Conservation (phyloP, 1,140 invertebrate genomes). For the Zaprionus ornatus region DNA sequence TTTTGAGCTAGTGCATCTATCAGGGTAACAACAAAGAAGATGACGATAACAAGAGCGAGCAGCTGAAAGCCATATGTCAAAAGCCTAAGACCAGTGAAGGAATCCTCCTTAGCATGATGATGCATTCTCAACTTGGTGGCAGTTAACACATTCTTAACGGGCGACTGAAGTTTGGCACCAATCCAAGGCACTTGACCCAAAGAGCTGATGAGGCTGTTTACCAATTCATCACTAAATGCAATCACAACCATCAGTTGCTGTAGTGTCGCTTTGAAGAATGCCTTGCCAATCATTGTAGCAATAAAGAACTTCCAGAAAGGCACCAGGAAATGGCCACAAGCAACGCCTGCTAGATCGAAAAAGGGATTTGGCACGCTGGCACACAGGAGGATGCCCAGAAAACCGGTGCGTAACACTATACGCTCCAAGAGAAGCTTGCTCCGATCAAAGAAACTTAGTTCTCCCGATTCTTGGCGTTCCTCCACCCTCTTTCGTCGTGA, state of each 20-base stretch:
- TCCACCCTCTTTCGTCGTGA: slow-evolving; percentile 89
- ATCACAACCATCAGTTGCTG: slow-evolving; percentile 99
- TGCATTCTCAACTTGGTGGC: slow-evolving; percentile 96
- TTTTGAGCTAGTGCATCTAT: slow-evolving; percentile 98
- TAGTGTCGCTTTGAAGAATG: slow-evolving; percentile 99
- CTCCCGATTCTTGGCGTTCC: slow-evolving; percentile 88
- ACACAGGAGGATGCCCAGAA: slow-evolving; percentile 98
- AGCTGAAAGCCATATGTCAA: slow-evolving; percentile 95
- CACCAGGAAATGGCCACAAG: slow-evolving; percentile 98
- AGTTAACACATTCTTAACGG: slow-evolving; percentile 92
- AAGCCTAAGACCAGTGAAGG: slow-evolving; percentile 84
- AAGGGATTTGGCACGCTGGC: slow-evolving; percentile 99
- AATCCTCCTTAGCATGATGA: slow-evolving; percentile 56
- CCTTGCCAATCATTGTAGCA: slow-evolving; percentile 98
- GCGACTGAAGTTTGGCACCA: slow-evolving; percentile 92
- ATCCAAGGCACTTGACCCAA: slow-evolving; percentile 90
- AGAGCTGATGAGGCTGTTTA: slow-evolving; percentile 90
- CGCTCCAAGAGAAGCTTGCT: slow-evolving; percentile 94
- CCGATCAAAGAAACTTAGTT: slow-evolving; percentile 86
- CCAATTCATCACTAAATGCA: slow-evolving; percentile 95
- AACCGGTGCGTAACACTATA: slow-evolving; percentile 96
- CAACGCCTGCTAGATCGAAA: slow-evolving; percentile 99
- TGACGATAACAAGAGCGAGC: slow-evolving; percentile 95
- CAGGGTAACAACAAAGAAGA: slow-evolving; percentile 97
- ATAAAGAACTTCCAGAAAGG: slow-evolving; percentile 99